Evolutionary conservation across 2,888 invertebrate genomes (phyloP).

Genomic region (Corythucha ciliata): DNA sequence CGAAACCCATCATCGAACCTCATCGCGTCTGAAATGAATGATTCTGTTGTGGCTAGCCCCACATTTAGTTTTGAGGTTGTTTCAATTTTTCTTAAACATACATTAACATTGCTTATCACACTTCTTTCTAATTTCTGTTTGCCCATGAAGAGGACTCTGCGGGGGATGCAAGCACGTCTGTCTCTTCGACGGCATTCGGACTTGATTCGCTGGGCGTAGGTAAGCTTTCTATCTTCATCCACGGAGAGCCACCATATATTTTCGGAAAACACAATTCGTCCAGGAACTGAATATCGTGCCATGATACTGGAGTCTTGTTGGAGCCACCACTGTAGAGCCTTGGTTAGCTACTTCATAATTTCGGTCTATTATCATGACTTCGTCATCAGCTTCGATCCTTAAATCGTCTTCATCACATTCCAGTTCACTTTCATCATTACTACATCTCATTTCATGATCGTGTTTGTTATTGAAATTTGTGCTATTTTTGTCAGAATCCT

Average conservation of each 20-base stretch:
- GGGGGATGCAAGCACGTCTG: conserved; percentile 12
- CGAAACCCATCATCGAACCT: conserved; percentile 13
- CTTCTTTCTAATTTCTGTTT: conserved; percentile 9
- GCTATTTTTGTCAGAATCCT: no score
- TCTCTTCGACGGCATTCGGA: conserved; percentile 16
- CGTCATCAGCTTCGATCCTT: no score
- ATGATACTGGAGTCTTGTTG: conserved; percentile 18
- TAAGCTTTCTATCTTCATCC: not conserved
- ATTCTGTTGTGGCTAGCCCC: not conserved
- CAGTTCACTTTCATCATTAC: no score
- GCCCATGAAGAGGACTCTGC: conserved; percentile 9
- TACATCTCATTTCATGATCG: no score
- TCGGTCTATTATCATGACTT: no score
- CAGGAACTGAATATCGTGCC: conserved; percentile 1
- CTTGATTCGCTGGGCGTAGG: conserved; percentile 13
- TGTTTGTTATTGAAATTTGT: no score
- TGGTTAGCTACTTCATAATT: no score
- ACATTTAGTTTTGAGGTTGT: conserved; percentile 6
- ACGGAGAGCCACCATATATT: conserved; percentile 11
- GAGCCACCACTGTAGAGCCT: no score
- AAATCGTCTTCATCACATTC: no score
- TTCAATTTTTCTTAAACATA: conserved; percentile 12
- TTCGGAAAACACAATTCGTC: conserved; percentile 19
- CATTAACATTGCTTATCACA: not conserved
- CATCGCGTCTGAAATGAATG: conserved; percentile 9